Evolutionary conservation across 2,888 invertebrate genomes (phyloP).

Genomic region (Morinoia aosen): DNA sequence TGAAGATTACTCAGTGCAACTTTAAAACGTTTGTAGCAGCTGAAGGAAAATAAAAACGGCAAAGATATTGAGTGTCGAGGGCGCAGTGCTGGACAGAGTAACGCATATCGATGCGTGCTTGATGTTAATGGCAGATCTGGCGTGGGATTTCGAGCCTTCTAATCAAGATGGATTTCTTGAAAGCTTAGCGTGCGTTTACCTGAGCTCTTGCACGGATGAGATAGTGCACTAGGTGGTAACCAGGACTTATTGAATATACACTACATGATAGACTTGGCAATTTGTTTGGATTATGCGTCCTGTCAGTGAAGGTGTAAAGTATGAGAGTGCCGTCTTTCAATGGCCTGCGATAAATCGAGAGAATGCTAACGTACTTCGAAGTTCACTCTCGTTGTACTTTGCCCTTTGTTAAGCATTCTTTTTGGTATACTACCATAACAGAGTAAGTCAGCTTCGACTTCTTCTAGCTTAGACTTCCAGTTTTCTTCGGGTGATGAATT

Average conservation of each 20-base stretch:
- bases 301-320: not conserved
- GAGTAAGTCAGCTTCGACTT: not conserved
- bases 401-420: not conserved
- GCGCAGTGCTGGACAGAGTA: not conserved
- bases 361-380: not conserved
- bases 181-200: not conserved
- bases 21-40: not conserved
- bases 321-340: not conserved
- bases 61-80: not conserved
- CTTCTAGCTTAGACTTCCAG: not conserved
- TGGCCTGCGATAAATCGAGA: not conserved
- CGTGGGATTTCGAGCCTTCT: not conserved
- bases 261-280: not conserved
- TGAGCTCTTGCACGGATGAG: not conserved
- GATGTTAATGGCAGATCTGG: not conserved
- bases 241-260: constrained; percentile 15
- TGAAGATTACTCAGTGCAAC: not conserved
- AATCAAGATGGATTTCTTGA: constrained; percentile 30
- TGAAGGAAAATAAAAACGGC: not conserved
- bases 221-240: not conserved
- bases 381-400: not conserved
- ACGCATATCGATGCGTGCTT: not conserved
- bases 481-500: not conserved
- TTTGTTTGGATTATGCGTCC: not conserved
- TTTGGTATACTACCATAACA: not conserved